phyloP scores from a whole-genome alignment of 2,113 vertebrate species.

The Elephas maximus region DNA sequence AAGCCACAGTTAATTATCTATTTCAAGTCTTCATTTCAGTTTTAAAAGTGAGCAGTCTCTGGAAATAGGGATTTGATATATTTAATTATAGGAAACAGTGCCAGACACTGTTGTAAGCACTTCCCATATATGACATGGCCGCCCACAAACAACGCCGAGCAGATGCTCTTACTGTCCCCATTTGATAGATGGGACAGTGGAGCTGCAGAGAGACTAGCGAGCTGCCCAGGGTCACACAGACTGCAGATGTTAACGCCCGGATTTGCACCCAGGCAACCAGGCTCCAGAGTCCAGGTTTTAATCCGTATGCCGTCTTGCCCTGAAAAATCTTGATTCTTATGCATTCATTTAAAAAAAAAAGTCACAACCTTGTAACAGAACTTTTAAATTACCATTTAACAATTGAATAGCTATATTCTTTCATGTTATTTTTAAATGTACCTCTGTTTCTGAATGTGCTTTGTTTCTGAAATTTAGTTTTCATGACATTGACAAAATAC shows the following conservation, averaged over 20 bases:
- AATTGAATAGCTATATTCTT: not conserved
- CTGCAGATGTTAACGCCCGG: fast-evolving
- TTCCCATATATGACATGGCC: fast-evolving
- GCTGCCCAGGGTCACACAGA: fast-evolving
- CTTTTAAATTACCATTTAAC: not conserved
- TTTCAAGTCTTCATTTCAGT: not conserved
- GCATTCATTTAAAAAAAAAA: not conserved
- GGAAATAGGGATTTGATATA: not conserved
- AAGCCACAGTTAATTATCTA: conserved; percentile 25
- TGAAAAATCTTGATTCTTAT: not conserved
- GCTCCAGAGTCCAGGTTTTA: not conserved
- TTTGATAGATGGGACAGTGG: fast-evolving
- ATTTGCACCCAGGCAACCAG: not conserved
- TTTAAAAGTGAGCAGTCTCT: not conserved
- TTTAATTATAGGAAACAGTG: not conserved
- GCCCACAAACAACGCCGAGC: not conserved
- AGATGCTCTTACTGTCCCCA: fast-evolving
- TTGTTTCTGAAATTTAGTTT: not conserved
- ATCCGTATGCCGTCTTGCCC: not conserved
- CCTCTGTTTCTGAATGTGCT: not conserved
- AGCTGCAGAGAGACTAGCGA: too few species aligned
- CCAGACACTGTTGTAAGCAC: not conserved
- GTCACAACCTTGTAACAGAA: not conserved
- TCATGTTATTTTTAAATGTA: not conserved
- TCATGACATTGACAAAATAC: not conserved